A percentile compares a stretch with the other conserved stretches of the same genome.
Evolutionary conservation across 2,797 vertebrate genomes (phyloP).

Genomic region (Bucorvus abyssinicus): DNA sequence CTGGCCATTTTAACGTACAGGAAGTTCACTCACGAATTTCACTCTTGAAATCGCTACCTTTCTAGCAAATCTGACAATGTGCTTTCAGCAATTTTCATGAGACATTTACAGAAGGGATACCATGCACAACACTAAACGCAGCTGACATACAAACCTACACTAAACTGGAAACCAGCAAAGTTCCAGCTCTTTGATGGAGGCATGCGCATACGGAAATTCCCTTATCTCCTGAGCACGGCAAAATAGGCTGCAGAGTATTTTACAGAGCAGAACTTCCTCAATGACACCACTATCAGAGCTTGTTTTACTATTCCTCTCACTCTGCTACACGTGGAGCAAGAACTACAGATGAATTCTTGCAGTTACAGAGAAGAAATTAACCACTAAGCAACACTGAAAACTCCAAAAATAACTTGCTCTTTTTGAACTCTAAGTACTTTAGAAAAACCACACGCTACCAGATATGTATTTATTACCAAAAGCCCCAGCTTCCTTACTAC

Average conservation of each 20-base stretch:
- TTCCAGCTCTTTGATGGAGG: neutral
- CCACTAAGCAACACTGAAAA: neutral
- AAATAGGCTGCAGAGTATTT: neutral
- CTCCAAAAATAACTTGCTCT: neutral
- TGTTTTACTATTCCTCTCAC: neutral
- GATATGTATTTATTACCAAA: neutral
- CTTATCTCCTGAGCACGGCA: neutral
- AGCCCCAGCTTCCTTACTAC: neutral
- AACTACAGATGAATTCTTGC: neutral
- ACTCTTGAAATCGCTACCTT: neutral
- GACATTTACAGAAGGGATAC: neutral
- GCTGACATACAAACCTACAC: neutral
- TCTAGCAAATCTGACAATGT: neutral
- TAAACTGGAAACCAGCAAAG: neutral
- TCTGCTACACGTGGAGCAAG: neutral
- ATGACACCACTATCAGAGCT: neutral
- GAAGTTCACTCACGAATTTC: neutral
- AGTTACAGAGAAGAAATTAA: neutral
- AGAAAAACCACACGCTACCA: neutral
- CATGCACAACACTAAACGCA: neutral
- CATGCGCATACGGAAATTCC: neutral
- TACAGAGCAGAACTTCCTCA: neutral
- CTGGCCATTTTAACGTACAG: neutral
- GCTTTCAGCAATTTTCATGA: neutral
- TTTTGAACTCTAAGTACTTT: neutral